Evolutionary conservation across 2,113 vertebrate genomes (phyloP).

Genomic region (Australoheros scitulus): DNA sequence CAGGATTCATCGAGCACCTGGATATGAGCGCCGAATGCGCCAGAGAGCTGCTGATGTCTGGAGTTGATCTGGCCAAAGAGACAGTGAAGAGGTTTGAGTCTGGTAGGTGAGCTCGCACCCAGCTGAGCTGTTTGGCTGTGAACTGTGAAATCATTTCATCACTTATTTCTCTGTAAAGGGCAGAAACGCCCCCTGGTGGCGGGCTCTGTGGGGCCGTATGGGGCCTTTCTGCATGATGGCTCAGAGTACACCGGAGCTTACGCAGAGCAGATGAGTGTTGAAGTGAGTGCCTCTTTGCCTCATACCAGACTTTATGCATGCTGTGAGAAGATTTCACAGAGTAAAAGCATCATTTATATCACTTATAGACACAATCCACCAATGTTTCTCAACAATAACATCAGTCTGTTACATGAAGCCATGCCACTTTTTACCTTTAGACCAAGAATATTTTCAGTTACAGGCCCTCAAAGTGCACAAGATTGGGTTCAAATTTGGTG

Average conservation of each 20-base stretch:
- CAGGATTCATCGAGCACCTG: constrained; percentile 78
- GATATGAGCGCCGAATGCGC: constrained; percentile 70
- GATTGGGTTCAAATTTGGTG: too few species aligned
- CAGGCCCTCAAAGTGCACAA: too few species aligned
- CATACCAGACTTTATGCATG: not conserved
- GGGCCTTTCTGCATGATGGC: constrained; percentile 80
- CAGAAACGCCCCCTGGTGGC: constrained; percentile 74
- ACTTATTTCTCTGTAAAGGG: constrained; percentile 43
- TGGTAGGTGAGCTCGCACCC: constrained; percentile 41
- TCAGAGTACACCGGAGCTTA: constrained; percentile 84
- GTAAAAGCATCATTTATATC: not conserved
- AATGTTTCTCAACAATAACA: not conserved
- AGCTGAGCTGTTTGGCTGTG: not conserved
- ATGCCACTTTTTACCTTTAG: not conserved
- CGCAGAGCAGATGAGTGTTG: constrained; percentile 75
- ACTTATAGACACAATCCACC: too few species aligned
- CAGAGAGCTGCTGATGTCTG: constrained; percentile 76
- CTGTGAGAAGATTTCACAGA: not conserved
- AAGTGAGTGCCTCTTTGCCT: constrained; percentile 60
- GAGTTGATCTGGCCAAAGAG: constrained; percentile 80
- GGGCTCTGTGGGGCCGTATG: constrained; percentile 82
- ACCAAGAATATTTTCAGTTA: not conserved
- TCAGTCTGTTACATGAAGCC: not conserved
- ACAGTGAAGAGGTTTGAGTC: constrained; percentile 60
- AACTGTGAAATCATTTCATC: not conserved